A percentile compares a stretch with the other conserved stretches of the same genome.
Conservation (phyloP, 2,113 vertebrate genomes). For the Lamprotornis superbus region DNA sequence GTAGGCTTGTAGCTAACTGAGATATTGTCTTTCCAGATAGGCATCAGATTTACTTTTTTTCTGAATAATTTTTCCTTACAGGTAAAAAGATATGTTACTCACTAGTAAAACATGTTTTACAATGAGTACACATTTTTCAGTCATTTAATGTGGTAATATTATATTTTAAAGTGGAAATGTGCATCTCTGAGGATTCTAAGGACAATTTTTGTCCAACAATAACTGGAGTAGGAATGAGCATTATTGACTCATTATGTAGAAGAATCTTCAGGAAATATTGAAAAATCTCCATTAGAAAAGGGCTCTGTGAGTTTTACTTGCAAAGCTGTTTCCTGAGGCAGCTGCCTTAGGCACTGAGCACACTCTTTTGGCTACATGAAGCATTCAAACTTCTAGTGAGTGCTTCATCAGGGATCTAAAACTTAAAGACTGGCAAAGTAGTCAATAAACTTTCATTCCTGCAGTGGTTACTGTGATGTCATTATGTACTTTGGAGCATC, state of each 20-base stretch:
- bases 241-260: neutral
- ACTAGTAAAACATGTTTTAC: neutral
- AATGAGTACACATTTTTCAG: neutral
- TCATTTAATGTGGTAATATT: neutral
- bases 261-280: neutral
- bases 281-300: neutral
- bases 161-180: neutral
- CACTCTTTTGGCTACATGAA: neutral
- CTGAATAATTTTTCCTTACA: neutral
- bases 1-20: neutral
- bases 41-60: neutral
- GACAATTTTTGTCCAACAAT: neutral
- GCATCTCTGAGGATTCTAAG: neutral
- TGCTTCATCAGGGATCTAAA: neutral
- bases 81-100: neutral
- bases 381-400: neutral
- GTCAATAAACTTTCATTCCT: neutral
- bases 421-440: neutral
- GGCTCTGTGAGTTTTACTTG: neutral
- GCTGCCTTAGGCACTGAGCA: neutral
- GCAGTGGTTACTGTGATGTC: neutral
- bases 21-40: neutral
- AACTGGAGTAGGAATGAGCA: neutral
- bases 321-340: neutral
- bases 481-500: neutral